A percentile compares a stretch with the other conserved stretches of the same genome.
These are phyloP conservation scores for Limanda limanda DNA, from an alignment of 2,113 vertebrate species.

Conservation along the genomic window DNA sequence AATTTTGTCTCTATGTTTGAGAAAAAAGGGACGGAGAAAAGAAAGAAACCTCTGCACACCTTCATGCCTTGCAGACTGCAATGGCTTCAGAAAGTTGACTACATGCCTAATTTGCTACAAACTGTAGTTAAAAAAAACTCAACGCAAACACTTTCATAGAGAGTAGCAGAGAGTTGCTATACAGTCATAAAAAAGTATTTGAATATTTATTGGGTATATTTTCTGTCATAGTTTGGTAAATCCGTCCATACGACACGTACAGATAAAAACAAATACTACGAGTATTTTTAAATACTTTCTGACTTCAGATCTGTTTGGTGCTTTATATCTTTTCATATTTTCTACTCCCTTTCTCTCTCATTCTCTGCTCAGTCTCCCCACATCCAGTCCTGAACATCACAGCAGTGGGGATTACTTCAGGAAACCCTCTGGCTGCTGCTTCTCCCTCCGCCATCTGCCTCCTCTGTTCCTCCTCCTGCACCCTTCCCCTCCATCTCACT, in stretches of 20 bases:
- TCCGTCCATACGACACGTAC: neutral
- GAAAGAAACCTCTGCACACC: neutral
- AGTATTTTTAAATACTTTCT: constrained; percentile 18
- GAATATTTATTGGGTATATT: neutral
- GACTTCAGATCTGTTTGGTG: constrained; percentile 12
- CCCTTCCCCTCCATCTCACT: constrained; percentile 65
- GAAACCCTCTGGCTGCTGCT: constrained; percentile 32
- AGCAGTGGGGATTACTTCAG: constrained; percentile 28
- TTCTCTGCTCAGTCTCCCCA: constrained; percentile 15
- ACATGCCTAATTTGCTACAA: neutral
- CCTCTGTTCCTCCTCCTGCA: constrained; percentile 67
- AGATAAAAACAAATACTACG: constrained; percentile 28
- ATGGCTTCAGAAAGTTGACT: neutral
- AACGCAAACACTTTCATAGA: neutral
- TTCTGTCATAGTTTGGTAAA: neutral
- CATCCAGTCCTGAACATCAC: constrained; percentile 34
- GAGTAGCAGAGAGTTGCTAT: neutral
- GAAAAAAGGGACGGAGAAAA: neutral
- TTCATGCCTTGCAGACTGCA: neutral
- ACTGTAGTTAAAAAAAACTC: neutral
- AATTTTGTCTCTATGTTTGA: neutral
- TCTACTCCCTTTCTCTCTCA: neutral
- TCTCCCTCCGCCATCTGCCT: constrained; percentile 41
- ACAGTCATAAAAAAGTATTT: constrained; percentile 4
- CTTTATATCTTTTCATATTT: constrained; percentile 18